phyloP scores from a whole-genome alignment of 2,113 vertebrate genomes.

The Rhizomys pruinosus region DNA sequence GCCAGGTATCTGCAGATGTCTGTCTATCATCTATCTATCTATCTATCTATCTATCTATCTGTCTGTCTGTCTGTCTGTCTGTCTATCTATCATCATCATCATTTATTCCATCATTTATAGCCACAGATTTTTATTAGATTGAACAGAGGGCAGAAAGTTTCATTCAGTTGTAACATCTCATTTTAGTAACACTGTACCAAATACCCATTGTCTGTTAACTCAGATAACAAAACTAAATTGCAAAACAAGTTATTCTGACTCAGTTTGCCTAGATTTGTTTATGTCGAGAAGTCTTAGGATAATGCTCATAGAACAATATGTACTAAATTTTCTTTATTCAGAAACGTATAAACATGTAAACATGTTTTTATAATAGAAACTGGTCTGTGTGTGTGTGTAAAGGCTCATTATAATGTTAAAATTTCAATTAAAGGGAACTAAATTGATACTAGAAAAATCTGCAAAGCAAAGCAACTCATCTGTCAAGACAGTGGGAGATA shows the following conservation, averaged over 20 bases:
- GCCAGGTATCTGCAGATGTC: not conserved
- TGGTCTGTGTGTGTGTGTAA: not conserved
- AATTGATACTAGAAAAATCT: constrained; percentile 16
- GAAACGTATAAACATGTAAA: not conserved
- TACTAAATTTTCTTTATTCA: constrained; percentile 24
- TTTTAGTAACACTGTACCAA: not conserved
- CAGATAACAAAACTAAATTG: constrained; percentile 36
- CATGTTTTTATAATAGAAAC: not conserved
- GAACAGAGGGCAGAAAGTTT: constrained; percentile 10
- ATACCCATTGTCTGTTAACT: not conserved
- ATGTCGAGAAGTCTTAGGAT: not conserved
- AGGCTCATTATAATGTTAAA: constrained; percentile 10
- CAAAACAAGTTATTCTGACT: constrained; percentile 21
- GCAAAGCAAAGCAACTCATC: constrained; percentile 7
- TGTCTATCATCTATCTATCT: not conserved
- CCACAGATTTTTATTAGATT: constrained; percentile 4
- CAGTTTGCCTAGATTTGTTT: constrained; percentile 20
- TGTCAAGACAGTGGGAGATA: not conserved
- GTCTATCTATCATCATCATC: not conserved
- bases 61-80: not conserved
- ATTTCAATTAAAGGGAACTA: constrained; percentile 41
- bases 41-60: not conserved
- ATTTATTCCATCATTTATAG: not conserved
- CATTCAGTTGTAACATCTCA: not conserved
- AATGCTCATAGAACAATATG: not conserved